These are phyloP conservation scores for Xiphorhynchus erythropygius DNA, from an alignment of 2,797 vertebrate species.

Conservation along the genomic window DNA sequence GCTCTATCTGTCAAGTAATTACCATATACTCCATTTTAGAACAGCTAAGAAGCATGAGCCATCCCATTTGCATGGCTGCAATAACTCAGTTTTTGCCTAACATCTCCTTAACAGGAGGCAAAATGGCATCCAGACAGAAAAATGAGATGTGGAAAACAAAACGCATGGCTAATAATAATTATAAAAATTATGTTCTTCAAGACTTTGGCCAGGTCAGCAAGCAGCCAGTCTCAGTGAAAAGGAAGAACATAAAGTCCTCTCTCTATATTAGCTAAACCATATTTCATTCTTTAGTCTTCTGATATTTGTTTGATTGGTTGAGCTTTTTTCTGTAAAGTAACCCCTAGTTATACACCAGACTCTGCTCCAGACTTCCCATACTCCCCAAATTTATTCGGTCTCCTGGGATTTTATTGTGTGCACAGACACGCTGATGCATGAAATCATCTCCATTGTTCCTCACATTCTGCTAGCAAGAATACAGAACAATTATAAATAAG, in stretches of 20 bases:
- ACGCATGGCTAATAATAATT: neutral
- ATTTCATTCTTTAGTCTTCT: neutral
- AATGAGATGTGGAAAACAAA: neutral
- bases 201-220: neutral
- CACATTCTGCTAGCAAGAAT: neutral
- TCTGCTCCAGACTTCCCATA: neutral
- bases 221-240: neutral
- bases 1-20: neutral
- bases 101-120: neutral
- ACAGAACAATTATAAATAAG: neutral
- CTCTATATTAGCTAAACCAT: neutral
- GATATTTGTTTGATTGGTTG: neutral
- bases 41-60: neutral
- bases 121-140: neutral
- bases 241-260: neutral
- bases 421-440: neutral
- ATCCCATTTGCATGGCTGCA: neutral
- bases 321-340: neutral
- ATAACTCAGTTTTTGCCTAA: neutral
- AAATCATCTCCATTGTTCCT: constrained; percentile 4
- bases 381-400: neutral
- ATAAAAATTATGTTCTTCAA: neutral
- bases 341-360: neutral
- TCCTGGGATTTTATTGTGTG: neutral
- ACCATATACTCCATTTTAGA: neutral